Base-by-base conservation (phyloP, 2,113 vertebrate genomes). In the Sclerurus mexicanus region DNA sequence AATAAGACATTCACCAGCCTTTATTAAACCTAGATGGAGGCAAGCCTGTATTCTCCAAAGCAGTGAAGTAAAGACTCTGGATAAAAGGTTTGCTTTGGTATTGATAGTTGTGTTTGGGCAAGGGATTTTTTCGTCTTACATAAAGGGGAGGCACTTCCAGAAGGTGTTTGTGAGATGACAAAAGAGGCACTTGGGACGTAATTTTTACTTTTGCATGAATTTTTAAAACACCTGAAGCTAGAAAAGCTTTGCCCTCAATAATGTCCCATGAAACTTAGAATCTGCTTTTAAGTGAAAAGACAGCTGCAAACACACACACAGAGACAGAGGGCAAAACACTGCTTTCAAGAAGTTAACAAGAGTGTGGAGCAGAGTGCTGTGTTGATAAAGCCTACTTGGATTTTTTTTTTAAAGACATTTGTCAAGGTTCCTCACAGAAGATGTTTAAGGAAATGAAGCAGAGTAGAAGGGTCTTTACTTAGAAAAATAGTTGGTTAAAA, bases 1-100 rank as follows among this genome's bases (percentile, higher is more conserved):
- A 66, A 2, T 46, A 72, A 94, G 89, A 72, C 3, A 10, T 77
- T 69, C 40, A 81, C 53, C 50, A 77, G 33, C 76, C 55, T 91
- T 85, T 83, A 85, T 77, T 94, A 94, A 93, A 85, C 25, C 19
- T 35, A 47, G 27, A 16, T 20, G 40, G 44, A 35, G 49, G n/a
- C 30, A 13, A 10, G 30, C 18, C 40, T 80, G 28, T 33, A 9
- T 28, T 60, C 37, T 71, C 37, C 30, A 50, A 89, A 60, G 56
- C 1, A 1, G 21, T 33, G 28, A 55, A 67, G 28, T 39, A 52
- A 42, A 73, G 33, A 28, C 20, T 31, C 1, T 12, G 64, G 76
- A 94, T 50, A 90, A 91, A 85, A 89, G 66, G 56, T n/a, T 87
- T 90, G 53, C 5, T 19, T 75, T 81, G 72, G 44, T 55, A 64